Conservation (phyloP, 1,140 invertebrate species). For the Chionoecetes opilio region DNA sequence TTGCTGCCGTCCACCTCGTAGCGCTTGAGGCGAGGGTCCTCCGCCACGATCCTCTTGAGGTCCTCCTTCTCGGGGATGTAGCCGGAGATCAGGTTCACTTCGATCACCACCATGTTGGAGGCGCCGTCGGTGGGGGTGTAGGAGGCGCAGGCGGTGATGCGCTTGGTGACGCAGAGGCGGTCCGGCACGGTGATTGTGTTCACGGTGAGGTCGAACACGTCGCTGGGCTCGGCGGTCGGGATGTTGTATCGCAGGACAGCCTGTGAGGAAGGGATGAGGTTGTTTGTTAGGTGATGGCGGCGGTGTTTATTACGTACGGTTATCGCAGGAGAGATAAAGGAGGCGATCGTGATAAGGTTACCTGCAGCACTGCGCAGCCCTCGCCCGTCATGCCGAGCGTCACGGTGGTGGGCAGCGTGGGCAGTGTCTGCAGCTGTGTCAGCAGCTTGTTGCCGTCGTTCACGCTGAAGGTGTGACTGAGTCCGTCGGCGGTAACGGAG, state of each 20-base stretch:
- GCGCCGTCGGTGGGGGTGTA: slow-evolving; percentile 60
- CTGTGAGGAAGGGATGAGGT: not conserved
- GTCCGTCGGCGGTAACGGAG: not conserved
- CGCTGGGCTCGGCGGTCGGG: not conserved
- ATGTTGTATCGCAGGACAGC: slow-evolving; percentile 57
- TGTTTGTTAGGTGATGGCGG: too few species aligned
- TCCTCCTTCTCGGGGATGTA: slow-evolving; percentile 61
- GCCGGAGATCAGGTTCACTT: slow-evolving; percentile 79
- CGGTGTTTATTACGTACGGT: too few species aligned
- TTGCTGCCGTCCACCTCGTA: slow-evolving; percentile 83
- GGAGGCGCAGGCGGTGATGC: slow-evolving; percentile 37
- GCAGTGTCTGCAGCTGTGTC: not conserved
- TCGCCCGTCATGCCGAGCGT: slow-evolving; percentile 45
- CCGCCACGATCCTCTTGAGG: slow-evolving; percentile 58
- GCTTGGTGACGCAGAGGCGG: slow-evolving; percentile 41
- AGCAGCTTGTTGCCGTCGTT: slow-evolving; percentile 63
- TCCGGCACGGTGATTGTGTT: slow-evolving; percentile 11
- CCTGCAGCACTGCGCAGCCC: slow-evolving; percentile 75
- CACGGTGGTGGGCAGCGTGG: slow-evolving; percentile 43
- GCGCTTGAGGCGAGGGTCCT: slow-evolving; percentile 82
- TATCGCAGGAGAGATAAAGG: too few species aligned
- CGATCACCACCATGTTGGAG: slow-evolving; percentile 81
- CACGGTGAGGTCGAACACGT: slow-evolving; percentile 35
- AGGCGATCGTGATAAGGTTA: too few species aligned
- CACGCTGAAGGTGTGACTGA: slow-evolving; percentile 23